Evolutionary conservation across 2,888 invertebrate genomes (phyloP).

Genomic region (Meloe dianella): DNA sequence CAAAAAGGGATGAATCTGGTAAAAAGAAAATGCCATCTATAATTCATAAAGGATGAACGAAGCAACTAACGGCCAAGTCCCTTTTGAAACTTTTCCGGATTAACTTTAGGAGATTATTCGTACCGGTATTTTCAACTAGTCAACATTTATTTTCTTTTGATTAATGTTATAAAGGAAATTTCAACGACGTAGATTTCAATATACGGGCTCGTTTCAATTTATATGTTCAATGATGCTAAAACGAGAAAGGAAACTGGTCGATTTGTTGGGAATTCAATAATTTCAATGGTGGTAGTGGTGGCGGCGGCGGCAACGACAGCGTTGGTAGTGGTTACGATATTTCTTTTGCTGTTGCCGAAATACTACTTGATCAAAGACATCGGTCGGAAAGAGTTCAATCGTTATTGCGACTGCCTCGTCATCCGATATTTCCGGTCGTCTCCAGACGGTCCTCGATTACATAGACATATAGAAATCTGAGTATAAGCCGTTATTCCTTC

Average conservation of each 20-base stretch:
- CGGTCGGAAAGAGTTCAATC: constrained; percentile 43
- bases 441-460: constrained; percentile 34
- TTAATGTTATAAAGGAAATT: constrained; percentile 12
- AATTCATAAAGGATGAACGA: constrained; percentile 57
- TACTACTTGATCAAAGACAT: constrained; percentile 39
- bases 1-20: constrained; percentile 55
- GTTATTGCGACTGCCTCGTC: constrained; percentile 42
- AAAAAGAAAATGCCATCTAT: constrained; percentile 59
- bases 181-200: constrained; percentile 22
- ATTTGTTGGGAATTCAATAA: constrained; percentile 38
- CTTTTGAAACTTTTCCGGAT: constrained; percentile 35
- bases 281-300: constrained; percentile 28
- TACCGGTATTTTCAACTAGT: constrained; percentile 15
- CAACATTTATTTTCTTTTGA: constrained; percentile 10
- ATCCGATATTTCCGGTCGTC: constrained; percentile 40
- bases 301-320: not conserved
- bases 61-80: constrained; percentile 37
- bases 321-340: not conserved
- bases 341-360: constrained; percentile 30
- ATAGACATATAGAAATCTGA: constrained; percentile 24
- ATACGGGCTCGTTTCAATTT: constrained; percentile 29
- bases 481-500: constrained; percentile 24
- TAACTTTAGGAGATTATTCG: constrained; percentile 26
- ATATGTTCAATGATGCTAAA: constrained; percentile 32
- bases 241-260: constrained; percentile 35